These are phyloP conservation scores for Clarias fuscus DNA, from an alignment of 2,797 vertebrate genomes.

Conservation along the genomic window DNA sequence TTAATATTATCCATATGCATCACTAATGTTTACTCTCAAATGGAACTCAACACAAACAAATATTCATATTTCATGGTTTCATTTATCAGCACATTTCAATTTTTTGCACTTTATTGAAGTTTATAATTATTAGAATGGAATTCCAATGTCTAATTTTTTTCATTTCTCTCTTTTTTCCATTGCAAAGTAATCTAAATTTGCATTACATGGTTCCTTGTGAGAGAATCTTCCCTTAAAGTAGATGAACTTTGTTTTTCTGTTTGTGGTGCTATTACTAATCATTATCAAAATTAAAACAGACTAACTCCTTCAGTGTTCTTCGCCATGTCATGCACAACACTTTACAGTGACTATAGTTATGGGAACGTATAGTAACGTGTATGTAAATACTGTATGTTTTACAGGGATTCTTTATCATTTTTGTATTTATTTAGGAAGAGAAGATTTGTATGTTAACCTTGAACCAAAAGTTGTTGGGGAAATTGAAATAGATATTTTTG, in stretches of 20 bases:
- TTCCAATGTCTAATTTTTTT: neutral
- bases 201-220: neutral
- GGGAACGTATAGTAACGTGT: conserved; percentile 45
- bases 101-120: conserved; percentile 12
- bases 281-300: conserved; percentile 39
- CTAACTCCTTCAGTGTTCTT: conserved; percentile 38
- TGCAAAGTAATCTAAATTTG: neutral
- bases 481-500: neutral
- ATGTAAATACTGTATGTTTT: conserved; percentile 71
- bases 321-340: neutral
- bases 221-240: neutral
- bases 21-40: neutral
- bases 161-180: neutral
- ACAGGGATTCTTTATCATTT: conserved; percentile 66
- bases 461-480: neutral
- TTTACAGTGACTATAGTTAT: conserved; percentile 9
- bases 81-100: conserved; percentile 2
- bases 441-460: conserved; percentile 53
- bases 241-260: neutral
- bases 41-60: neutral
- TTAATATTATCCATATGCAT: neutral
- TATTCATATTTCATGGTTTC: neutral
- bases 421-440: conserved; percentile 52
- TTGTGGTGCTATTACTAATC: conserved; percentile 22
- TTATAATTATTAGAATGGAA: neutral